Conservation (phyloP, 30 jellyfish, hydroid and myxozoan genomes). For the Sanderia malayensis region DNA sequence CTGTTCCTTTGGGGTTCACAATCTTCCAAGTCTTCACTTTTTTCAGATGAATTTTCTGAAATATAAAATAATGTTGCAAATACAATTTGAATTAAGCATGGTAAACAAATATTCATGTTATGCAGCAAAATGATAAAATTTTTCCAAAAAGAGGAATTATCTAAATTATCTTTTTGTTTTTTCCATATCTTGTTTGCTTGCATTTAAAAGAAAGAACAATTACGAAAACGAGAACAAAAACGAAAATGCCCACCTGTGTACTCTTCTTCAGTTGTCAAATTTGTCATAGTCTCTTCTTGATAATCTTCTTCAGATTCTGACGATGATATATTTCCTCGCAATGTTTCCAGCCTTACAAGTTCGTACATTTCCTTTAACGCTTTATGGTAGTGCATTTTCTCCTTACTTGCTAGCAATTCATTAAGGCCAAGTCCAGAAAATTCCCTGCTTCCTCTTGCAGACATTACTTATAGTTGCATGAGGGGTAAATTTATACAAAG, state of each 20-base stretch:
- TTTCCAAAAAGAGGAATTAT: too few species aligned
- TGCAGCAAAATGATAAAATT: too few species aligned
- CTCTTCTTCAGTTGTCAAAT: slow-evolving; percentile 9
- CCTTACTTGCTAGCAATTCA: slow-evolving; percentile 22
- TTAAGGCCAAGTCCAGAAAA: neutral
- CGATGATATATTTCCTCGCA: slow-evolving; percentile 20
- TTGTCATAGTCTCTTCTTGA: neutral
- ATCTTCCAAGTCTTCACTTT: neutral
- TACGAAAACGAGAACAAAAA: too few species aligned
- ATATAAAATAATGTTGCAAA: neutral
- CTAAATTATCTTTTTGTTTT: too few species aligned
- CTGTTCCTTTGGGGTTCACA: neutral
- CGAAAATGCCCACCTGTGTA: too few species aligned
- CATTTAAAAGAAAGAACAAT: too few species aligned
- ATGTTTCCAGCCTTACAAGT: slow-evolving; percentile 41
- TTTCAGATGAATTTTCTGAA: slow-evolving; percentile 2
- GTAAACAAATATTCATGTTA: too few species aligned
- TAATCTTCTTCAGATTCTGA: slow-evolving; percentile 29
- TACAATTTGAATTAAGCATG: too few species aligned
- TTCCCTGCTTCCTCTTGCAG: neutral
- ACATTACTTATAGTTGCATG: too few species aligned
- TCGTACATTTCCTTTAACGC: slow-evolving; percentile 56
- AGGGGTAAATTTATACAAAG: too few species aligned
- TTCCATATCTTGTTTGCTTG: too few species aligned
- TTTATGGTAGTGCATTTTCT: slow-evolving; percentile 31